Evolutionary conservation across 2,113 vertebrate species (phyloP), one percentile per base, ranked within the genome.

Genomic region (Narcine bancroftii): DNA sequence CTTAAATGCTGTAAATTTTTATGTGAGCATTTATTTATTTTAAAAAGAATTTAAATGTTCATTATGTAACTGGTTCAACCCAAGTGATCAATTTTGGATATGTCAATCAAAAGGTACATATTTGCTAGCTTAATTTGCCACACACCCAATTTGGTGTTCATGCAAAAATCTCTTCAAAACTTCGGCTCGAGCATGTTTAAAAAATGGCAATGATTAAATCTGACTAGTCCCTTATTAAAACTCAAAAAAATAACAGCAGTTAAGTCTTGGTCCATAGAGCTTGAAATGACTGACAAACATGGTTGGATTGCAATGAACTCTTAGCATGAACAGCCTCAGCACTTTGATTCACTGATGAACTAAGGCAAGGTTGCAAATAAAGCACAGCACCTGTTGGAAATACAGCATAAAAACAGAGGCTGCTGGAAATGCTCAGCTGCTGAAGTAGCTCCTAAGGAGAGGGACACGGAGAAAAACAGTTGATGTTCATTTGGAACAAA

Each of bases 181-280:
- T 89, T 65, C 85, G 65, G 21, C 85, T 65, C 56, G 85, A 65
- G 19, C 56, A 24, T 39, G n/a, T 89, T 89, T 60, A 65, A 89
- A 60, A 89, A 65, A 39, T 65, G n/a, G 60, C 65, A 60, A 42
- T 65, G 65, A 89, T 89, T 89, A 89, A 89, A 89, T 65, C 85
- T 56, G 39, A 89, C 21, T 60, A 65, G 56, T 66, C 36, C 60
- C 36, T 17, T 42, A 42, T 42, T 33, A 42, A 19, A 42, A 65
- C 39, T 89, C 7, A n/a, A 15, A n/a, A 15, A 65, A 26, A 66
- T 89, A 89, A 89, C 85, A 66, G 56, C 56, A 42, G 60, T 19
- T 11, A 89, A 6, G 4, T 29, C 60, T 36, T 65, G 36, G 60
- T 65, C 19, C n/a, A 42, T 63, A 66, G 36, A n/a, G 10, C 60